Conservation (phyloP, 1,140 invertebrate genomes). For the Ips typographus region DNA sequence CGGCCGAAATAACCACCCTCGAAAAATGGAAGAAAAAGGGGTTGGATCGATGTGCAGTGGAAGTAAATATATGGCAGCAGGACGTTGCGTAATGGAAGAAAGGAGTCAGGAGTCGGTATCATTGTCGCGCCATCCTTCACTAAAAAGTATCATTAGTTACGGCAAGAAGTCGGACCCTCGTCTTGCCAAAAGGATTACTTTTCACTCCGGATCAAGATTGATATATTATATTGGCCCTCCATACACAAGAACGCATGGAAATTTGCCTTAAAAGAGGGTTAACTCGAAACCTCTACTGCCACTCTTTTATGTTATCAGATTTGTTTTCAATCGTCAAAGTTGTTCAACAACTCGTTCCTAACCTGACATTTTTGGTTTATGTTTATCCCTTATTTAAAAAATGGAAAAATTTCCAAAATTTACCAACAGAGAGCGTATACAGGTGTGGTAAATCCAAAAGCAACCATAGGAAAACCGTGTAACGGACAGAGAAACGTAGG, state of each 20-base stretch:
- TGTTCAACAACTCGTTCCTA: too few species aligned
- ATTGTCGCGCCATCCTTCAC: conserved; percentile 36
- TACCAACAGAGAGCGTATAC: too few species aligned
- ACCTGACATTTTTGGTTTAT: too few species aligned
- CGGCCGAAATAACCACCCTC: too few species aligned
- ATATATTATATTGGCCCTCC: conserved; percentile 20
- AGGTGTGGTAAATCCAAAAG: too few species aligned
- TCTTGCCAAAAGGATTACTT: conserved; percentile 36
- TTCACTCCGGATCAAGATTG: conserved; percentile 35
- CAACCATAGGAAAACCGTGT: too few species aligned
- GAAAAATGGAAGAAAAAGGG: too few species aligned
- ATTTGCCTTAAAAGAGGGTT: conserved; percentile 3
- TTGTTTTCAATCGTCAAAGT: too few species aligned
- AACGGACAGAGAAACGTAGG: too few species aligned
- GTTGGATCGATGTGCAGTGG: conserved; percentile 17
- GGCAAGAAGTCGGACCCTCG: conserved; percentile 36
- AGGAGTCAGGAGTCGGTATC: conserved; percentile 34
- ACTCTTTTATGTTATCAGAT: too few species aligned
- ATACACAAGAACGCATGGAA: conserved; percentile 1
- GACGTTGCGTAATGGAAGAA: conserved; percentile 36
- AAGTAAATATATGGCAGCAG: conserved; percentile 26
- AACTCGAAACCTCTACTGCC: conserved; percentile 2
- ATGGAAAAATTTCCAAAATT: too few species aligned
- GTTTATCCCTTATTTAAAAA: too few species aligned
- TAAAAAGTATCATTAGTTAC: conserved; percentile 38